Percentiles rank a stretch among this genome's conserved stretches.
Evolutionary conservation across 1,140 invertebrate genomes (phyloP).

Genomic region (Penaeus indicus): DNA sequence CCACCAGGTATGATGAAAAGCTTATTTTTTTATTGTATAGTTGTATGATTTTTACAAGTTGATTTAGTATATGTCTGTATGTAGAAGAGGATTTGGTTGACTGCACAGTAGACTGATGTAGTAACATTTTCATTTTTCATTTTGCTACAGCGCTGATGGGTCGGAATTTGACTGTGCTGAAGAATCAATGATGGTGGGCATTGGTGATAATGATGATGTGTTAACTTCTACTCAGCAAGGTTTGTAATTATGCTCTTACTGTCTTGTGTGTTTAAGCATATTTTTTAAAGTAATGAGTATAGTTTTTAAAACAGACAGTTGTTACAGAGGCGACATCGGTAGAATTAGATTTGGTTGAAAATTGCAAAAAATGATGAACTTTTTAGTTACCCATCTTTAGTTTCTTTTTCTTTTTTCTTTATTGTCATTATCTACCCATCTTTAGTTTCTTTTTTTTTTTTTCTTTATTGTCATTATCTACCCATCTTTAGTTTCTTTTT

Average conservation of each 20-base stretch:
- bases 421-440: too few relatives aligned
- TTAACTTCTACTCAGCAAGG: constrained; percentile 52
- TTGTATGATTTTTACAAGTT: background rate
- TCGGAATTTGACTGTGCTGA: constrained; percentile 41
- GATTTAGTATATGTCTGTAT: too few relatives aligned
- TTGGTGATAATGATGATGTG: constrained; percentile 14
- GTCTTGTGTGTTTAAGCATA: background rate
- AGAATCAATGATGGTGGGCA: background rate
- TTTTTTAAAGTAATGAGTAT: too few relatives aligned
- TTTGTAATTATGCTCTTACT: background rate
- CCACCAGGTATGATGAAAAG: constrained; percentile 11
- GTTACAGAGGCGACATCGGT: background rate
- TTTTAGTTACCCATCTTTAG: too few relatives aligned
- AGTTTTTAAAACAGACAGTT: background rate
- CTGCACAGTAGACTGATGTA: background rate
- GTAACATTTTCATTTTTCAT: background rate
- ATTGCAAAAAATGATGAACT: too few relatives aligned
- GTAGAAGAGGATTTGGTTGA: too few relatives aligned
- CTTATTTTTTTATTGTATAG: background rate
- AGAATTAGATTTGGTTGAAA: background rate
- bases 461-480: too few relatives aligned
- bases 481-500: too few relatives aligned
- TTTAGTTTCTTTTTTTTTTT: too few relatives aligned
- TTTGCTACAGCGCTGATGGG: constrained; percentile 25
- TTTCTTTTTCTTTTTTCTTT: too few relatives aligned